Evolutionary conservation across 2,888 invertebrate species (phyloP).

Genomic region (Lysandra bellargus): DNA sequence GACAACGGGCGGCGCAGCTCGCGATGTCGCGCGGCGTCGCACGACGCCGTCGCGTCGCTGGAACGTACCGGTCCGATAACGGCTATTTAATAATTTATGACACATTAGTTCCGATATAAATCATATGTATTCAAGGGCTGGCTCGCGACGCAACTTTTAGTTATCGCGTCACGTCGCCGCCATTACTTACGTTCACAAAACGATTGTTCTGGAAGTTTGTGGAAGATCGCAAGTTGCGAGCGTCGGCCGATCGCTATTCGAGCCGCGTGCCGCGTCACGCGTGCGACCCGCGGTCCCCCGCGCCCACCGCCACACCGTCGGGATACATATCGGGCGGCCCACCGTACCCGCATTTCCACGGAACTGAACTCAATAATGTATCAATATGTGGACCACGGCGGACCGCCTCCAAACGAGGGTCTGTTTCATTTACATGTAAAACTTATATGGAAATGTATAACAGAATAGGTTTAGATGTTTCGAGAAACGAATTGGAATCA

Average conservation of each 20-base stretch:
- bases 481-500: background rate
- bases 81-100: background rate
- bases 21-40: background rate
- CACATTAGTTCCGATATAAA: background rate
- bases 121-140: constrained; percentile 1
- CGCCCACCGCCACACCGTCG: background rate
- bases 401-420: background rate
- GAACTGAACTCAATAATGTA: background rate
- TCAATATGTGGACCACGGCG: background rate
- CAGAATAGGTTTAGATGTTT: background rate
- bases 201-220: constrained; percentile 14
- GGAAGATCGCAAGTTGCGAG: background rate
- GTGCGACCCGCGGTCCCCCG: background rate
- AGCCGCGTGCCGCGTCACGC: background rate
- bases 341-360: background rate
- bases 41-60: background rate
- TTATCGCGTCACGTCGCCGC: constrained; percentile 18
- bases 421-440: background rate
- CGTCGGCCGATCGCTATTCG: background rate
- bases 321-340: too few relatives aligned
- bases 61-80: background rate
- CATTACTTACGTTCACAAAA: constrained; percentile 18
- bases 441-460: background rate
- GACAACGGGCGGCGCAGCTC: background rate
- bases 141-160: constrained; percentile 4